Base-by-base conservation (phyloP, 2,888 invertebrate genomes). In the Drosophila glabriapex region DNA sequence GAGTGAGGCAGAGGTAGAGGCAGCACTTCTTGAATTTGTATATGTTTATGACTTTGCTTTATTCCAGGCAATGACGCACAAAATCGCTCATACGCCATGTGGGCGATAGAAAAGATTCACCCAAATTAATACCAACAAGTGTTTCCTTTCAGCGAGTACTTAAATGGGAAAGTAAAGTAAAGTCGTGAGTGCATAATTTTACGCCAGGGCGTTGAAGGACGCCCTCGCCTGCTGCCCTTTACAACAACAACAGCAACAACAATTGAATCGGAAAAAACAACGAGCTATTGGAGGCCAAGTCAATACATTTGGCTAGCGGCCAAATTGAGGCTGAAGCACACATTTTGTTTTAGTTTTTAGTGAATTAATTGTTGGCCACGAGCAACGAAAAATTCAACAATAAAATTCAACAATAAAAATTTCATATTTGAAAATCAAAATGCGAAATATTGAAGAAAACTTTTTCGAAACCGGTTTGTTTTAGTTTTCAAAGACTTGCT, bases 231-330 rank as follows among this genome's bases (percentile, higher is more conserved):
- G 64, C 43, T 60, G 83, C 90, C 90, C 88, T 83, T 85, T 85
- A 61, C 65, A 78, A 58, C 58, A 68, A 31, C 25, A 66, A 64
- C 25, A 64, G 53, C 49, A 60, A 46, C 41, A 67, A 69, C 50
- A 46, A 52, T n/a, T 22, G 33, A 65, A 63, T 72, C 68, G 71
- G 63, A 76, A 81, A 81, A 68, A 68, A 68, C 84, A 81, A 64
- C 61, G 79, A 64, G 72, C 76, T 56, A 59, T 73, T 85, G 80
- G 83, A 89, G 84, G 84, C 89, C 84, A 85, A 89, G 84, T 84
- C 89, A 87, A 76, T 83, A 82, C 67, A 80, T 61, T 90, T 87
- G 87, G 87, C 90, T 28, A 29, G 0, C 53, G 25, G 82, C 87
- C 90, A 87, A 88, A 85, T 66, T 64, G 61, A 68, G 69, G 76